Base-by-base conservation (phyloP, 2,113 vertebrate genomes). In the Salvelinus fontinalis region DNA sequence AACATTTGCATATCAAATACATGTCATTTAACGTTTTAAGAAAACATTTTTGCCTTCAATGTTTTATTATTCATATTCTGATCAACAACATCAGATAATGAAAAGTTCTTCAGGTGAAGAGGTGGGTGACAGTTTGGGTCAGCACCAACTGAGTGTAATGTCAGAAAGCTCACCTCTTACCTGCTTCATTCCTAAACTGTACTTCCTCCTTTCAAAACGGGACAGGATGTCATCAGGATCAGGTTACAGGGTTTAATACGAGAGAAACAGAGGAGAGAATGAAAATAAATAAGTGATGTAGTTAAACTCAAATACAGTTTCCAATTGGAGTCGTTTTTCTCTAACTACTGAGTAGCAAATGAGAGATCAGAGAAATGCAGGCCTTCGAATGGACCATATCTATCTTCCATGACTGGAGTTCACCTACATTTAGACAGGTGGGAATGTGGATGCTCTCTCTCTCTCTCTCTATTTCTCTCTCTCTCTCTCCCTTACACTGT, bases 1-100 rank as follows among this genome's bases (percentile, higher is more conserved):
- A 87, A 86, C 69, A 92, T 93, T 92, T 88, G 87, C 89, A 92
- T 89, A 88, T 92, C 90, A 93, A 91, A 93, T 90, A 93, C 89
- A 93, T 89, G 87, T 83, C 79, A 80, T 81, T 79, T 88, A 84
- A 83, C 71, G 79, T 89, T 85, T 86, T 83, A 82, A 80, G 78
- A 81, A 77, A 70, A 67, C 54, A 34, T 71, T 75, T 80, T 85
- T 51, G 68, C 79, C 86, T 85, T 87, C 79, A 83, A 80, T 84
- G 76, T 70, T 89, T 64, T 79, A 78, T 89, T 88, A 80, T 84
- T 84, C 75, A 77, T 64, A 73, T 76, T 77, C 74, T 85, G 80
- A 89, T 87, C 79, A 78, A 84, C 72, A 81, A 73, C 79, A 29
- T 65, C 0, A 69, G 76, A 75, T 72, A 67, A 59, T 5, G 51